Base-by-base conservation (phyloP, 2,888 invertebrate genomes). In the Bellardia pandia region DNA sequence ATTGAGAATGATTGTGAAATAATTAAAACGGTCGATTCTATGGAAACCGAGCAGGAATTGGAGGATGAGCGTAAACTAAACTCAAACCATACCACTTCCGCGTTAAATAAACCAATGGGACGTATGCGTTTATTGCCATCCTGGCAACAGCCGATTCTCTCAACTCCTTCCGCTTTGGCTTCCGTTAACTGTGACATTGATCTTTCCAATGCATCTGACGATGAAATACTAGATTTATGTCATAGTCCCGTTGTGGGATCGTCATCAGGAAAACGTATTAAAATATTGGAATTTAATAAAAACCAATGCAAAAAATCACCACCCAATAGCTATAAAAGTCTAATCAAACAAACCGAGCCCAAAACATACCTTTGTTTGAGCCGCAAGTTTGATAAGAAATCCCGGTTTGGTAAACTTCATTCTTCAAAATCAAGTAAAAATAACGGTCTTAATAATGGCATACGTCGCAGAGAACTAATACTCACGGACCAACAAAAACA, bases 261-360 rank as follows among this genome's bases (percentile, higher is more conserved):
- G 2, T 69, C 82, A 4, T 76, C 85, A 40, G 88, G 88, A 53
- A 89, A 89, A 72, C 92, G 93, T 77, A 91, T 93, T 7, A 93
- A 93, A 88, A 91, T 93, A 71, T 90, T 93, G 7, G 92, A 92
- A 86, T 87, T 91, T 48, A 90, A 90, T 81, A 91, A 91, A 69
- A 89, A 83, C 42, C 88, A 87, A 23, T 91, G 90, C 78, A 94
- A 93, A 77, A 93, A 93, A 87, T 90, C 93, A 14, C 91, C 93
- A 60, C 90, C 92, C 58, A 93, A 93, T 83, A 92, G 94, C 89
- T 94, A 94, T 87, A 94, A 94, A 89, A 93, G 91, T 89, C 91
- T 94, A 77, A 94, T 94, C 60, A 94, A 93, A 85, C 93, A 93
- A 89, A 90, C 93, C 2, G 93, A 93, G 89, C 93, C 93, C 69